Conservation (phyloP, 2,113 vertebrate species). For the Colaptes auratus region DNA sequence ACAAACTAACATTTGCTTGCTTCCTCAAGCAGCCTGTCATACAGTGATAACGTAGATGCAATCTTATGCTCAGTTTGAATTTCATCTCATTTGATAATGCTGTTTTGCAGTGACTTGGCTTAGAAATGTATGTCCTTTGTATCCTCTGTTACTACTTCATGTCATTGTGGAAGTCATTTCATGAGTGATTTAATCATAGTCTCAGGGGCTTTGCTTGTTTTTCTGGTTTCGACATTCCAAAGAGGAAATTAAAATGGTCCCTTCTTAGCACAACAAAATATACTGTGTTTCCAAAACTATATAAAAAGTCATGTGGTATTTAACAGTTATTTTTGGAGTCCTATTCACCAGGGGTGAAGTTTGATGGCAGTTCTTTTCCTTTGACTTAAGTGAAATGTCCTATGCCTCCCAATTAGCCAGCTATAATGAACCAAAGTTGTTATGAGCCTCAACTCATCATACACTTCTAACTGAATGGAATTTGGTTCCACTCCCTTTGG, state of each 20-base stretch:
- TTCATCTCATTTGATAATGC: background rate
- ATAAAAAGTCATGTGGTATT: background rate
- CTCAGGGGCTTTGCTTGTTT: background rate
- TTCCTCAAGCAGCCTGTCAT: background rate
- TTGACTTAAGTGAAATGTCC: background rate
- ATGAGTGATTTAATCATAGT: background rate
- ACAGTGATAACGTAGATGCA: background rate
- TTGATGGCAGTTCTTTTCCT: constrained; percentile 20
- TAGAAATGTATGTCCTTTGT: background rate
- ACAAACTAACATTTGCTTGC: background rate
- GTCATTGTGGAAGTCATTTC: constrained; percentile 13
- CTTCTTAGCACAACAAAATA: constrained; percentile 16
- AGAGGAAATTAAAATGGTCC: background rate
- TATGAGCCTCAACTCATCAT: background rate
- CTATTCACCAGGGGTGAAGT: background rate
- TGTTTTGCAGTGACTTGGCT: background rate
- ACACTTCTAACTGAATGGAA: background rate
- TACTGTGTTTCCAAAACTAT: constrained; percentile 1
- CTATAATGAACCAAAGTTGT: constrained; percentile 14
- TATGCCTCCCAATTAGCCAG: background rate
- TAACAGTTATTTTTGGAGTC: constrained; percentile 13
- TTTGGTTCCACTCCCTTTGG: constrained; percentile 16
- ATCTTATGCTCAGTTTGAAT: background rate
- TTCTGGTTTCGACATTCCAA: background rate
- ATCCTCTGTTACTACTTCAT: background rate